Percentiles rank a stretch among this genome's conserved stretches.
Conservation (phyloP, 2,797 vertebrate species). For the Cuculus canorus region DNA sequence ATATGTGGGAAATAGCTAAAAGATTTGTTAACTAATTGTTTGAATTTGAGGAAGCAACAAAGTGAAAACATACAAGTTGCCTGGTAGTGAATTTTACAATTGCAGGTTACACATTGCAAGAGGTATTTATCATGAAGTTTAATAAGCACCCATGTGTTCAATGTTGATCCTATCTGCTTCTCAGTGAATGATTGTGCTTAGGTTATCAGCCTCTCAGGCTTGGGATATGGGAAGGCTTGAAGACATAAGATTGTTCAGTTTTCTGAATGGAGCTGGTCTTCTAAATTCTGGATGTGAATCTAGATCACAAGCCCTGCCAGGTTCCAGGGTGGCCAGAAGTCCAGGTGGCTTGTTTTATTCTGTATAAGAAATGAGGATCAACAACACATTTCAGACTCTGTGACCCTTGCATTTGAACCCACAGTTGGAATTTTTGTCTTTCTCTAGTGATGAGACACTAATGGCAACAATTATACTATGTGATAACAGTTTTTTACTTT, state of each 20-base stretch:
- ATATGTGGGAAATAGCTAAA: background rate
- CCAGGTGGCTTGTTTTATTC: background rate
- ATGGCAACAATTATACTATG: background rate
- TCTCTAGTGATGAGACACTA: background rate
- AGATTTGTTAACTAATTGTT: background rate
- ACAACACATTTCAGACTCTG: rapidly evolving
- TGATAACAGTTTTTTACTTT: background rate
- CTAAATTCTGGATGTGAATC: background rate
- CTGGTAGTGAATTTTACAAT: background rate
- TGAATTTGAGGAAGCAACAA: background rate
- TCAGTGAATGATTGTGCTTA: background rate
- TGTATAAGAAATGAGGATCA: background rate
- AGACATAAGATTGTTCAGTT: background rate
- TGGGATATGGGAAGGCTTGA: background rate
- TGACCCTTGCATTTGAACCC: background rate
- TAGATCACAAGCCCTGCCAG: background rate
- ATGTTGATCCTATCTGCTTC: background rate
- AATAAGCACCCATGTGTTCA: background rate
- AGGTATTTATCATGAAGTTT: background rate
- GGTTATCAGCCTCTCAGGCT: background rate
- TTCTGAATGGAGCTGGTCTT: background rate
- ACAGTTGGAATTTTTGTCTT: background rate
- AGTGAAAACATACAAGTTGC: background rate
- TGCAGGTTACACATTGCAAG: background rate
- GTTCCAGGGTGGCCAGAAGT: background rate